Conservation (phyloP, 2,888 invertebrate genomes). For the Scotopteryx bipunctaria region DNA sequence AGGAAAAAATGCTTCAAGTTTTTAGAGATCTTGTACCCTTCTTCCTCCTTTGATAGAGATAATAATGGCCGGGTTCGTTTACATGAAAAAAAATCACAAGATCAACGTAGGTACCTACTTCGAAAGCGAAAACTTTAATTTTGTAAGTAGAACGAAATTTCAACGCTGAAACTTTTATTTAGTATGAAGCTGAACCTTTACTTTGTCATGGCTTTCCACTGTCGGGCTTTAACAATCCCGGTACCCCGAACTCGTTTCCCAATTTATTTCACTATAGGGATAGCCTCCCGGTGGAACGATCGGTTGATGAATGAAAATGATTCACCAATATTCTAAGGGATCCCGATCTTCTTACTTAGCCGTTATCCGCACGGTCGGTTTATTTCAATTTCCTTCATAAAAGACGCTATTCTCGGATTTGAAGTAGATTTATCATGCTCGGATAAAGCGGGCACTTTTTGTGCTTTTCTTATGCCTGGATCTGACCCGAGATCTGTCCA, state of each 20-base stretch:
- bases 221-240: conserved; percentile 1
- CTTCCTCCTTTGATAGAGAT: no score
- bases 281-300: conserved; percentile 31
- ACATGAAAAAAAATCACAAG: no score
- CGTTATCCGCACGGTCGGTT: conserved; percentile 83
- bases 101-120: no score
- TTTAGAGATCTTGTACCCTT: conserved; percentile 1
- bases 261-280: conserved; percentile 33
- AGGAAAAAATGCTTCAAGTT: conserved; percentile 18
- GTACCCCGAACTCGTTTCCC: conserved; percentile 4
- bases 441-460: conserved; percentile 84
- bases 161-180: not conserved
- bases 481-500: conserved; percentile 84
- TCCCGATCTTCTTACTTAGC: conserved; percentile 82
- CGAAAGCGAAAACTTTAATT: no score
- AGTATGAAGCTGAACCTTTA: not conserved
- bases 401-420: conserved; percentile 84
- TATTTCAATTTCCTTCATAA: conserved; percentile 84
- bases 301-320: conserved; percentile 78
- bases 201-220: conserved; percentile 3
- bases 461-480: conserved; percentile 83
- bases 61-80: no score
- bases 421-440: conserved; percentile 84
- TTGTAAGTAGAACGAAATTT: no score
- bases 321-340: conserved; percentile 80